Evolutionary conservation across 2,888 invertebrate species (phyloP).

Genomic region (Campopleginae sp.): DNA sequence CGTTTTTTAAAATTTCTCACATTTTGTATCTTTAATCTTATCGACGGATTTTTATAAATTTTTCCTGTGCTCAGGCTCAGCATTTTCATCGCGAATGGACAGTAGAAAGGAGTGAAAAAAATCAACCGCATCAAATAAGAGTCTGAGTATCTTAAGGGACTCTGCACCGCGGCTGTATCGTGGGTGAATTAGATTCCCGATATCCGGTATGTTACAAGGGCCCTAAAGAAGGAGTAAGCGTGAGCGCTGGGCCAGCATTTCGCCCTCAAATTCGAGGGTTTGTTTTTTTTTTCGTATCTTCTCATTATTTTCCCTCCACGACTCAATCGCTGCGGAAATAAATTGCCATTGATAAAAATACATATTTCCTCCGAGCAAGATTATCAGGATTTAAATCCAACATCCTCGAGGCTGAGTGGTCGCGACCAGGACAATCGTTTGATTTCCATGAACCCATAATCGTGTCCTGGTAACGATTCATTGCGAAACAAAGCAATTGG

Average conservation of each 20-base stretch:
- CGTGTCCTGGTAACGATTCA: background rate
- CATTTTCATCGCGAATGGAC: background rate
- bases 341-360: constrained; percentile 17
- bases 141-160: constrained; percentile 39
- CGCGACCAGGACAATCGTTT: background rate
- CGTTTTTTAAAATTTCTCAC: no score
- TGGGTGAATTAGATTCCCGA: constrained; percentile 78
- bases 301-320: constrained; percentile 53
- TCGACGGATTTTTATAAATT: no score
- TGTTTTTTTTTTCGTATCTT: constrained; percentile 37
- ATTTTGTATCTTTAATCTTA: no score
- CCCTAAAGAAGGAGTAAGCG: constrained; percentile 78
- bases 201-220: constrained; percentile 74
- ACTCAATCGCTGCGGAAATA: constrained; percentile 29
- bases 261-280: constrained; percentile 55
- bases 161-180: constrained; percentile 67
- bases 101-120: background rate
- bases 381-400: background rate
- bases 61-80: no score
- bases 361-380: background rate
- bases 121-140: background rate
- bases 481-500: background rate
- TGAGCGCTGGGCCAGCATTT: constrained; percentile 73
- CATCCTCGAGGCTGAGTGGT: background rate
- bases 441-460: background rate